Evolutionary conservation across 2,113 vertebrate genomes (phyloP).

Genomic region (Erythrolamprus reginae): DNA sequence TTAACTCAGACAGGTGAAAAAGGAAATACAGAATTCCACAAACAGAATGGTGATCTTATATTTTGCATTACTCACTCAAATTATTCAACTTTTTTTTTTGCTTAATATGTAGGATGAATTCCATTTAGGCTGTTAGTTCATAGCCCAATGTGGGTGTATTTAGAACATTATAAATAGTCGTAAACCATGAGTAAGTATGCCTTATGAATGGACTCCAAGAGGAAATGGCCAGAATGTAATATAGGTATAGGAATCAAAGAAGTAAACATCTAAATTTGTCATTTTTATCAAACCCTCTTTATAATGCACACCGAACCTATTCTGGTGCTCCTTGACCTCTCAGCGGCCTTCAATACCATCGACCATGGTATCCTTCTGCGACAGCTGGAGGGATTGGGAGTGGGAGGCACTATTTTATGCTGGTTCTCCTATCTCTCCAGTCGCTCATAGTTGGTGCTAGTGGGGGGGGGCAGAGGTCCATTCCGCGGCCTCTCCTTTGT

Average conservation of each 20-base stretch:
- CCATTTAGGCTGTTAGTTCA: not conserved
- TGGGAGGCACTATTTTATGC: no score
- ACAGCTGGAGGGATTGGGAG: no score
- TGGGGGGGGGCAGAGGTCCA: no score
- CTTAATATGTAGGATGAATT: not conserved
- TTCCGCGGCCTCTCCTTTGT: no score
- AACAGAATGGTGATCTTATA: not conserved
- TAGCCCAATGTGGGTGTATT: not conserved
- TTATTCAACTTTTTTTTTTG: not conserved
- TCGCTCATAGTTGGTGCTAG: no score
- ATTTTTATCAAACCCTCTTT: no score
- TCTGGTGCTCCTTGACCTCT: no score
- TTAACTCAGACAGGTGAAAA: not conserved
- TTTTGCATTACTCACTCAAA: not conserved
- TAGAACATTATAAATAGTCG: not conserved
- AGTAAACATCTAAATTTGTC: not conserved
- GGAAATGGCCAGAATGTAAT: not conserved
- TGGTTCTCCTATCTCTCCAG: no score
- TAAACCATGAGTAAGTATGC: not conserved
- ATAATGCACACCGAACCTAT: no score
- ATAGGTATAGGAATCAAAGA: not conserved
- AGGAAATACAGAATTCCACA: not conserved
- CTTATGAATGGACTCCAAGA: not conserved
- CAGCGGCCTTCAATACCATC: no score
- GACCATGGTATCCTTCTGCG: no score